phyloP scores from a whole-genome alignment of 2,113 vertebrate species.

The Neogobius melanostomus region DNA sequence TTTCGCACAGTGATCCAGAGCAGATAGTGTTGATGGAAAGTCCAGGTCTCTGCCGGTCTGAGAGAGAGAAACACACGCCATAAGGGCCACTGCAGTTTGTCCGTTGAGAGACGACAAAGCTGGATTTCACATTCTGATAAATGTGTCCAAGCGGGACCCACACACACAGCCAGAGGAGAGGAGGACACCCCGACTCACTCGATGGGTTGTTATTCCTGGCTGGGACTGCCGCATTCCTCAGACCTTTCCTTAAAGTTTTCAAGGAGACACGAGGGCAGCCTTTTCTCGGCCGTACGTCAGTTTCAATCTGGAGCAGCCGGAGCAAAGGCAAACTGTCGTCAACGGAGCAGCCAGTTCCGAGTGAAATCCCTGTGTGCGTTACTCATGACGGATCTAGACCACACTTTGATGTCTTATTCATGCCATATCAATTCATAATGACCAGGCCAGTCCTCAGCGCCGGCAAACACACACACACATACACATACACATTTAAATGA shows the following conservation, averaged over 20 bases:
- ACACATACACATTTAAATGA: slow-evolving; percentile 13
- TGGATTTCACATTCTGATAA: slow-evolving; percentile 14
- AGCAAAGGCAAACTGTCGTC: slow-evolving; percentile 57
- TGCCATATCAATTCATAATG: slow-evolving; percentile 78
- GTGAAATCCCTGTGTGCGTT: slow-evolving; percentile 70
- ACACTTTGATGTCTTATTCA: slow-evolving; percentile 76
- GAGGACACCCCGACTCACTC: slow-evolving; percentile 47
- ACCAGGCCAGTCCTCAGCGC: slow-evolving; percentile 56
- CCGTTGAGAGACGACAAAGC: slow-evolving; percentile 44
- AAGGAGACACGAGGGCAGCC: slow-evolving; percentile 45
- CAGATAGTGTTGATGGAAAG: slow-evolving; percentile 52
- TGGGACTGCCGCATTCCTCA: slow-evolving; percentile 60
- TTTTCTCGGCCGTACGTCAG: slow-evolving; percentile 62
- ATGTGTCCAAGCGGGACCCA: slow-evolving; percentile 16
- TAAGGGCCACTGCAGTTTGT: slow-evolving; percentile 44
- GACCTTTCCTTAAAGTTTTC: slow-evolving; percentile 50
- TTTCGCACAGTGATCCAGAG: slow-evolving; percentile 43
- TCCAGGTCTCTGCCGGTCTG: slow-evolving; percentile 35
- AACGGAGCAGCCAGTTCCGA: slow-evolving; percentile 47
- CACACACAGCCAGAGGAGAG: slow-evolving; percentile 25
- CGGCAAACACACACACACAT: slow-evolving; percentile 9
- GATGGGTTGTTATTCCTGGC: slow-evolving; percentile 70
- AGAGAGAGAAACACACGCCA: slow-evolving; percentile 44
- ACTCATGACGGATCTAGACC: slow-evolving; percentile 72
- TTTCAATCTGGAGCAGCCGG: slow-evolving; percentile 61